A percentile compares a stretch with the other conserved stretches of the same genome.
Evolutionary conservation across 2,797 vertebrate genomes (phyloP).

Genomic region (Valencia hispanica): DNA sequence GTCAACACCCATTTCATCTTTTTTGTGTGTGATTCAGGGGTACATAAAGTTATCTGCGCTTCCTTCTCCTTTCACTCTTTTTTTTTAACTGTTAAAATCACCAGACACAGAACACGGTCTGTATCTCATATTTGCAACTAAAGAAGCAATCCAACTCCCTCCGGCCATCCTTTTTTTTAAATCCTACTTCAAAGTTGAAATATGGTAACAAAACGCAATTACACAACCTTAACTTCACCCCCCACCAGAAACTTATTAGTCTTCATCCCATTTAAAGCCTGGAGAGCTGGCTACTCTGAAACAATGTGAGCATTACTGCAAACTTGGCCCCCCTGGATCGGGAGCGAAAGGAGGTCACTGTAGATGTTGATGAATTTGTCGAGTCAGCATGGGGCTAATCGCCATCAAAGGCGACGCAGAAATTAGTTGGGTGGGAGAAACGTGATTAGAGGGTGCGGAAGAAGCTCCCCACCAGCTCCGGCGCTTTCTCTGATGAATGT

Average conservation of each 20-base stretch:
- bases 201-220: conserved; percentile 51
- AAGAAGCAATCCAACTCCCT: conserved; percentile 39
- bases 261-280: conserved; percentile 28
- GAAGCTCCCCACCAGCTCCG: conserved; percentile 23
- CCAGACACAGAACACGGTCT: conserved; percentile 34
- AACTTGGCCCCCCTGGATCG: conserved; percentile 54
- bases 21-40: conserved; percentile 14
- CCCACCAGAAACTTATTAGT: conserved; percentile 32
- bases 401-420: conserved; percentile 50
- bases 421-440: conserved; percentile 53
- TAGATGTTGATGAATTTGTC: conserved; percentile 62
- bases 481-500: conserved; percentile 41
- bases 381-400: conserved; percentile 75
- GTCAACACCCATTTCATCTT: conserved; percentile 48
- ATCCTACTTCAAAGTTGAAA: conserved; percentile 65
- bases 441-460: conserved; percentile 57
- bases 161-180: conserved; percentile 36
- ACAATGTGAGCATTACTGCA: conserved; percentile 36
- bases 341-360: conserved; percentile 64
- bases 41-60: conserved; percentile 20
- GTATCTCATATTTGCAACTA: conserved; percentile 46
- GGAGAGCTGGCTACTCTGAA: conserved; percentile 20
- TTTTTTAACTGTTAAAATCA: conserved; percentile 45
- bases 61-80: conserved; percentile 20
- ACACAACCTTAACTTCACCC: conserved; percentile 58